phyloP scores from a whole-genome alignment of 2,888 invertebrate genomes.

The Eupelmus urozonus region DNA sequence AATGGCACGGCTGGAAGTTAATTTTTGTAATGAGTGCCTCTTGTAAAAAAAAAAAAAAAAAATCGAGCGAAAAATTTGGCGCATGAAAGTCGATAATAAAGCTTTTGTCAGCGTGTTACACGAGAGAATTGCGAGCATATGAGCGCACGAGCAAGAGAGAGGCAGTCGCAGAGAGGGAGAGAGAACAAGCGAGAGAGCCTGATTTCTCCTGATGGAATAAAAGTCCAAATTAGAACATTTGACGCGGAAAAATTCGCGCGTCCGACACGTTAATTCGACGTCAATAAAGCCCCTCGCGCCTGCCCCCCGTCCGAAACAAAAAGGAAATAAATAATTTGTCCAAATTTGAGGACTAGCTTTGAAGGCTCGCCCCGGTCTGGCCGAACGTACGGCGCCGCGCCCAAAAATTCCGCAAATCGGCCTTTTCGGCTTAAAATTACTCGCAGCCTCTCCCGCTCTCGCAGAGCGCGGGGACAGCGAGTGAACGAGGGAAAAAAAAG shows the following conservation, averaged over 20 bases:
- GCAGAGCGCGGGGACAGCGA: too few relatives aligned
- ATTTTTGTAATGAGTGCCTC: constrained; percentile 53
- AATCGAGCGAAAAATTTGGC: constrained; percentile 35
- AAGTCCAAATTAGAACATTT: constrained; percentile 52
- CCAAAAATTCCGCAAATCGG: constrained; percentile 47
- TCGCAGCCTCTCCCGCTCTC: background rate
- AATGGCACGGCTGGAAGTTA: constrained; percentile 44
- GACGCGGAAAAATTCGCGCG: constrained; percentile 45
- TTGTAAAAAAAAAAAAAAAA: constrained; percentile 42
- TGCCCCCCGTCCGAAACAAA: constrained; percentile 25
- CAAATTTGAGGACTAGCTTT: constrained; percentile 47
- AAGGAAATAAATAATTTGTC: constrained; percentile 58
- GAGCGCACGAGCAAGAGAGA: background rate
- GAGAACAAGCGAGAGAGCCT: constrained; percentile 1
- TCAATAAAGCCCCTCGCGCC: constrained; percentile 45
- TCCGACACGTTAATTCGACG: constrained; percentile 52
- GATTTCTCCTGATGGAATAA: constrained; percentile 53
- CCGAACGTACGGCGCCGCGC: background rate
- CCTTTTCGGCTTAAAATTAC: constrained; percentile 51
- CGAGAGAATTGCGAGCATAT: constrained; percentile 19
- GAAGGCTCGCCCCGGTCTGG: constrained; percentile 10
- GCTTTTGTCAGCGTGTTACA: constrained; percentile 52
- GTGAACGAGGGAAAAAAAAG: constrained; percentile 28
- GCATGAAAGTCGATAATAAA: constrained; percentile 50
- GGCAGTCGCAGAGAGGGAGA: background rate